These are phyloP conservation scores for Sebastes steindachneri DNA, from an alignment of 2,797 vertebrate species.

Conservation along the genomic window DNA sequence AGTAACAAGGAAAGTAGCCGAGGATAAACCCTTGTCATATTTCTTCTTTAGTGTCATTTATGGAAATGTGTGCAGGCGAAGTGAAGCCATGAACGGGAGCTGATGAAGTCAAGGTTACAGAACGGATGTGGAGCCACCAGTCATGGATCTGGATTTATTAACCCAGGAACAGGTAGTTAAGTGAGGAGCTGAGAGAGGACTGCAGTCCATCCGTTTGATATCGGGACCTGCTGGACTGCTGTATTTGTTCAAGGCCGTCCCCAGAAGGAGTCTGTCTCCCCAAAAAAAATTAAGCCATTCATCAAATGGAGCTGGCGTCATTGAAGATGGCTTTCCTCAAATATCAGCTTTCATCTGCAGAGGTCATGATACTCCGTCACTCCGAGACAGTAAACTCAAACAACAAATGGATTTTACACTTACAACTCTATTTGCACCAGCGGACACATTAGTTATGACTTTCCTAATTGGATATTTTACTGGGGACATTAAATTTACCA, in stretches of 20 bases:
- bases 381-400: conserved; percentile 14
- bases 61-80: conserved; percentile 63
- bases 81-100: conserved; percentile 37
- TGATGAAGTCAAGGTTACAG: conserved; percentile 60
- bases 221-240: background rate
- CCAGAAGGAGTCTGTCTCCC: background rate
- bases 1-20: background rate
- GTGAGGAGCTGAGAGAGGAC: conserved; percentile 2
- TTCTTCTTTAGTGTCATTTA: conserved; percentile 70
- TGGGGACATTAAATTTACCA: conserved; percentile 39
- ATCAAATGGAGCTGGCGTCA: background rate
- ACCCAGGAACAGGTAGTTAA: conserved; percentile 36
- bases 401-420: conserved; percentile 47
- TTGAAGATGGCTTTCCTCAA: conserved; percentile 30
- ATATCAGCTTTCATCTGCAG: conserved; percentile 38
- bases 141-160: conserved; percentile 63
- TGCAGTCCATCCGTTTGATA: conserved; percentile 3
- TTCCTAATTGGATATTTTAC: conserved; percentile 49
- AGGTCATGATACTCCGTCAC: conserved; percentile 42
- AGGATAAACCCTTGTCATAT: conserved; percentile 35
- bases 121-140: conserved; percentile 9
- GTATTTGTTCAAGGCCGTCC: conserved; percentile 20
- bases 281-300: conserved; percentile 9
- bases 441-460: conserved; percentile 46
- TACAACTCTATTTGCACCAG: conserved; percentile 54